Conservation (phyloP, 1,140 invertebrate genomes). For the Halesus radiatus region DNA sequence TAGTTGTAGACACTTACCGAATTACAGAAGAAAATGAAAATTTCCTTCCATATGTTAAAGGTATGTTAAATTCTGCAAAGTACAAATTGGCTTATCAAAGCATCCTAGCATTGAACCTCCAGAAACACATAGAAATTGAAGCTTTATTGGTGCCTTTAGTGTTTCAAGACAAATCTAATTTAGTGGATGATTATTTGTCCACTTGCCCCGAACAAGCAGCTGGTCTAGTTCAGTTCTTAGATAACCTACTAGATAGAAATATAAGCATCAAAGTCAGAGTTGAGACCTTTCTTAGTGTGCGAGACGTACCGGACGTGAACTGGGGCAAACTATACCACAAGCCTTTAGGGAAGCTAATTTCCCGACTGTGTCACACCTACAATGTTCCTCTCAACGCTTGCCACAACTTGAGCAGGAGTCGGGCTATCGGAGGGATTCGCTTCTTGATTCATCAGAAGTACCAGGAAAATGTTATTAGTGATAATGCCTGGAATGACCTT, state of each 20-base stretch:
- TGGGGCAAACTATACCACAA: conserved; percentile 67
- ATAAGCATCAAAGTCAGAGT: conserved; percentile 43
- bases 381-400: conserved; percentile 69
- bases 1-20: conserved; percentile 68
- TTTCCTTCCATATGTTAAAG: conserved; percentile 67
- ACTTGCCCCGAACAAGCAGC: conserved; percentile 70
- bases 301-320: conserved; percentile 70
- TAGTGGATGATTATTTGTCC: conserved; percentile 74
- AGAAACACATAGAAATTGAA: conserved; percentile 72
- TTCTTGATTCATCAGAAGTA: conserved; percentile 75
- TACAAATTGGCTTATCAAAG: conserved; percentile 76
- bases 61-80: conserved; percentile 67
- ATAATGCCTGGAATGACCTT: conserved; percentile 75
- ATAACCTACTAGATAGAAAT: conserved; percentile 66
- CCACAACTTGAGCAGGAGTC: conserved; percentile 71
- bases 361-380: conserved; percentile 70
- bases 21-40: conserved; percentile 66
- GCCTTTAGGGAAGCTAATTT: conserved; percentile 71
- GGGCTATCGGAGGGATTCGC: conserved; percentile 72
- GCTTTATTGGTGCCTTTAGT: conserved; percentile 76
- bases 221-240: conserved; percentile 72
- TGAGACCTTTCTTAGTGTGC: conserved; percentile 58
- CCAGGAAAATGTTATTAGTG: conserved; percentile 67
- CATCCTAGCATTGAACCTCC: conserved; percentile 70
- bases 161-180: conserved; percentile 76